Conservation (phyloP, 2,888 invertebrate genomes). For the Cheilosia scutellata region DNA sequence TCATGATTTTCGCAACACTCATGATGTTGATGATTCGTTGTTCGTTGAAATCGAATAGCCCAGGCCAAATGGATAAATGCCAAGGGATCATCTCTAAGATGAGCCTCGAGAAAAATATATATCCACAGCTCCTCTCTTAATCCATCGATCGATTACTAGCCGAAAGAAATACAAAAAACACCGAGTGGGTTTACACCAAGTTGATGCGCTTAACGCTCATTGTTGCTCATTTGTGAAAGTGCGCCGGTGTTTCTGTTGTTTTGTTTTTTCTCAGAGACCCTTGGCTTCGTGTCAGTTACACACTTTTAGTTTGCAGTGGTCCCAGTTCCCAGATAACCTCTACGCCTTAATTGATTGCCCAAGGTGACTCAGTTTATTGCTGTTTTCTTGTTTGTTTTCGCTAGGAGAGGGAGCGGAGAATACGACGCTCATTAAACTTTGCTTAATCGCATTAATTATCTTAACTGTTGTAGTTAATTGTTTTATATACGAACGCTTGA, state of each 20-base stretch:
- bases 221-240: constrained; percentile 49
- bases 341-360: constrained; percentile 59
- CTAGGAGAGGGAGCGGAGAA: constrained; percentile 11
- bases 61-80: constrained; percentile 47
- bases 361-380: constrained; percentile 50
- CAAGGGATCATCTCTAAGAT: constrained; percentile 55
- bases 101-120: constrained; percentile 38
- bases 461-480: constrained; percentile 41
- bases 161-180: not conserved
- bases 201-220: constrained; percentile 4
- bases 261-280: constrained; percentile 8
- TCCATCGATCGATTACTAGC: constrained; percentile 13
- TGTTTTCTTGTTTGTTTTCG: not conserved
- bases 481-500: constrained; percentile 37
- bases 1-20: constrained; percentile 38
- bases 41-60: not conserved
- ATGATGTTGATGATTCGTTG: constrained; percentile 15
- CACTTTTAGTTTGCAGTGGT: constrained; percentile 15
- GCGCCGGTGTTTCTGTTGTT: constrained; percentile 27
- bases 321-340: constrained; percentile 45
- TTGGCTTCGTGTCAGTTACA: constrained; percentile 36
- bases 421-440: constrained; percentile 26
- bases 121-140: not conserved
- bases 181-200: not conserved
- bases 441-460: constrained; percentile 55